Evolutionary conservation across 37 sponge, comb jelly and placozoan genomes (phyloP), one percentile per base, ranked within the genome.

Genomic region (Ianthella basta): DNA sequence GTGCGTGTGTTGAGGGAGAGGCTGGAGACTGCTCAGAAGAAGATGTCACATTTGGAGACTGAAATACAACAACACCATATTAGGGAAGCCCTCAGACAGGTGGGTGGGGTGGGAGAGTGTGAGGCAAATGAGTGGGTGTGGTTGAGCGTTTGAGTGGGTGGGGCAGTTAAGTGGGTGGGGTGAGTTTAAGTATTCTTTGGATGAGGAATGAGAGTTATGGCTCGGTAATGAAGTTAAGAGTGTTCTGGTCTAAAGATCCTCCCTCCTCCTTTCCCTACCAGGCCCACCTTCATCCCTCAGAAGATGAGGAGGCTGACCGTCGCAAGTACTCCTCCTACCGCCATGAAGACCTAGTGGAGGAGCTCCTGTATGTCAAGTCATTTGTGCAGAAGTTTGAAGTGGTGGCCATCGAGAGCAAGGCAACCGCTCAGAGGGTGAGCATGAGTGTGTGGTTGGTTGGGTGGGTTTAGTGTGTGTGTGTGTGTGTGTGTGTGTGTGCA

Each of bases 21-120:
- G 15, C 70, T 69, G 33, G 70, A 32, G 35, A 69, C 29, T 16
- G 4, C 29, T 1, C 70, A 69, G 70, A n/a, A 16, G 18, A 32
- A 35, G 4, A 69, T 30, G 10, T 6, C 35, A 27, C 70, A 69
- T 33, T 6, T 69, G 70, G 70, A 69, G 35, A 69, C 29, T 30
- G 70, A 69, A 35, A 69, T 69, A 30, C 70, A 69, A 33, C 29
- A 69, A 33, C 70, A 69, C 34, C 70, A 69, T 6, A 69, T 69
- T 18, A 13, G 70, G 34, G 70, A 69, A 30, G 6, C 29, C 70
- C 34, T 69, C 35, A 30, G 29, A 18, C 35, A 34, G 35, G 27
- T n/a, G n/a, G 27, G 25, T 27, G 25, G 4, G 27, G 63, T 69
- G 34, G 4, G 70, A 13, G 35, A 34, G 70, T 30, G 70, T 13